Conservation (phyloP, 1,140 invertebrate species). For the Procambarus clarkii region DNA sequence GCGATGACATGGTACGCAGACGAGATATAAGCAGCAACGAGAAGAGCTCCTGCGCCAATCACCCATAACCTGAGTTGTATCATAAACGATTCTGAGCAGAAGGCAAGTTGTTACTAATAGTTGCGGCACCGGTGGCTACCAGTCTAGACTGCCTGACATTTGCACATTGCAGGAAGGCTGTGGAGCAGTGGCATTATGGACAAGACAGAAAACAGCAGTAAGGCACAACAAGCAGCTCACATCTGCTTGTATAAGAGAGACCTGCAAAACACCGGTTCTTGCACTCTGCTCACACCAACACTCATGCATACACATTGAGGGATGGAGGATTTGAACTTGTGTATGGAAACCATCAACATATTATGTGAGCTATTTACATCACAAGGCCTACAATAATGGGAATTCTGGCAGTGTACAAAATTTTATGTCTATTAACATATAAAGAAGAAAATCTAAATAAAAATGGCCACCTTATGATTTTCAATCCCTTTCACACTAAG, state of each 20-base stretch:
- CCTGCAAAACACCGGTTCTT: slow-evolving; percentile 42
- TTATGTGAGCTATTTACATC: slow-evolving; percentile 36
- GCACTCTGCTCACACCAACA: slow-evolving; percentile 40
- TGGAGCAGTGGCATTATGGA: slow-evolving; percentile 26
- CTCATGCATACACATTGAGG: slow-evolving; percentile 48
- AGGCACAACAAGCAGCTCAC: slow-evolving; percentile 50
- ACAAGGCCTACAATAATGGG: slow-evolving; percentile 33
- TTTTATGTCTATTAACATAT: slow-evolving; percentile 4
- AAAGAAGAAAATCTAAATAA: background rate
- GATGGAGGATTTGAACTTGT: slow-evolving; percentile 55
- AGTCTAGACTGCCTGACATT: slow-evolving; percentile 5
- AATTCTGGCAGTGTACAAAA: slow-evolving; percentile 28
- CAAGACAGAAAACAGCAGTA: slow-evolving; percentile 56
- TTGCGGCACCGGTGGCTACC: background rate
- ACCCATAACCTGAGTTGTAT: slow-evolving; percentile 45
- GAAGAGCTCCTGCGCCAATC: slow-evolving; percentile 18
- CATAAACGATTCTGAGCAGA: slow-evolving; percentile 36
- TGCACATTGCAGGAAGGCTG: slow-evolving; percentile 27
- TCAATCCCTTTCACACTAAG: background rate
- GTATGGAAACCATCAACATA: slow-evolving; percentile 31
- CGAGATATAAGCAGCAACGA: slow-evolving; percentile 3
- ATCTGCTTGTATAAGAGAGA: slow-evolving; percentile 52
- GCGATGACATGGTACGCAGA: slow-evolving; percentile 10
- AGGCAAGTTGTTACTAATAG: slow-evolving; percentile 16
- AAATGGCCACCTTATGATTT: background rate